Evolutionary conservation across 2,113 vertebrate genomes (phyloP).

Genomic region (Epinephelus cyanopodus): DNA sequence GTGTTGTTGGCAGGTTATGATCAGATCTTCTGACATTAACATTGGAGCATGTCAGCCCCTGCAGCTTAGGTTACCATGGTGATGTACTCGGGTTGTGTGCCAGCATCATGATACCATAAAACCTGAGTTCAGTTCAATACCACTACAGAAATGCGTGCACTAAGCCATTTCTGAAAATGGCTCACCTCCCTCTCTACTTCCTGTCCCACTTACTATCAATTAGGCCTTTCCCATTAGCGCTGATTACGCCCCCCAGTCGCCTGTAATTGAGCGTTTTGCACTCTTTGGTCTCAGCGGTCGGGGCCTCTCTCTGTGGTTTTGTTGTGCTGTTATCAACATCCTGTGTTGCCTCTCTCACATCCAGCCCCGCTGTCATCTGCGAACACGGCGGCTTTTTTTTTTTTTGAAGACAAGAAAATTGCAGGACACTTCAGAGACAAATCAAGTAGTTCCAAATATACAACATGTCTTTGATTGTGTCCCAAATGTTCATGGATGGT

Average conservation of each 20-base stretch:
- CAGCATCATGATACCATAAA: neutral
- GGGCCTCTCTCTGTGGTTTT: slow-evolving; percentile 27
- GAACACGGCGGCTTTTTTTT: slow-evolving; percentile 8
- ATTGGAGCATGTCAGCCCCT: neutral
- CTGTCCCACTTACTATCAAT: slow-evolving; percentile 33
- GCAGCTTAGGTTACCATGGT: neutral
- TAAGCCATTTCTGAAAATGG: neutral
- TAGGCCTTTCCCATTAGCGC: slow-evolving; percentile 37
- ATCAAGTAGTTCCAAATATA: slow-evolving; percentile 23
- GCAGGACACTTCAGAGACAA: slow-evolving; percentile 26
- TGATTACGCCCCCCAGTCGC: slow-evolving; percentile 25
- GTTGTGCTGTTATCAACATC: slow-evolving; percentile 2
- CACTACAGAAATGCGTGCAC: neutral
- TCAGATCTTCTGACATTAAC: neutral
- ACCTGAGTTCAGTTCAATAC: neutral
- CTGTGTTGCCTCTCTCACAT: slow-evolving; percentile 1
- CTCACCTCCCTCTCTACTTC: neutral
- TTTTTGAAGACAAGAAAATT: slow-evolving; percentile 27
- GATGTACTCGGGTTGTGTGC: neutral
- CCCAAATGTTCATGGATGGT: neutral
- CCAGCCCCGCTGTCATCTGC: neutral
- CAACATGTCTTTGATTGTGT: slow-evolving; percentile 10
- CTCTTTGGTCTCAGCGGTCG: slow-evolving; percentile 6
- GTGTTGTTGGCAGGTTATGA: neutral
- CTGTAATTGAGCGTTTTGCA: slow-evolving; percentile 40